These are phyloP conservation scores for Leptocoma aspasia DNA, from an alignment of 2,113 vertebrate genomes.

Conservation along the genomic window DNA sequence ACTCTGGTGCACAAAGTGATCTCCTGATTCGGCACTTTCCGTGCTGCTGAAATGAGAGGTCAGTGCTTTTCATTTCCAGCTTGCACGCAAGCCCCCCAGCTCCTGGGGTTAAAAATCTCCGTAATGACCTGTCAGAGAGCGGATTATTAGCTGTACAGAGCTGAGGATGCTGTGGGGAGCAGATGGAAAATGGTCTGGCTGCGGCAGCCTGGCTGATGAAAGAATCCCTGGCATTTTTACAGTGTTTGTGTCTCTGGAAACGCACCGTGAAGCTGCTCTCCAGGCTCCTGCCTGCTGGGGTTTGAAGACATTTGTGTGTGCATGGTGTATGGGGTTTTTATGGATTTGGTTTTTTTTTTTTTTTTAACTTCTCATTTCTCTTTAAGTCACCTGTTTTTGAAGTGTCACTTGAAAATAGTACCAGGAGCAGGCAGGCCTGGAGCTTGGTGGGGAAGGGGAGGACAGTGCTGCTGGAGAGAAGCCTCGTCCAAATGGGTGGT, in stretches of 20 bases:
- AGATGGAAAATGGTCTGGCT: slow-evolving; percentile 72
- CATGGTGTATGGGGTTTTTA: neutral
- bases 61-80: slow-evolving; percentile 66
- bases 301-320: slow-evolving; percentile 21
- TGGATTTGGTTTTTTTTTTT: neutral
- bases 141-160: slow-evolving; percentile 67
- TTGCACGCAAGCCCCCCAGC: slow-evolving; percentile 20
- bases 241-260: slow-evolving; percentile 66
- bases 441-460: rapidly evolving
- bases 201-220: slow-evolving; percentile 63
- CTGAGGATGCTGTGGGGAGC: slow-evolving; percentile 58
- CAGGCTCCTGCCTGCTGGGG: slow-evolving; percentile 52
- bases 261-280: slow-evolving; percentile 44
- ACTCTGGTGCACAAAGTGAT: neutral
- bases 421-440: neutral
- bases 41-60: slow-evolving; percentile 55
- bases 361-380: neutral
- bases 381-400: slow-evolving; percentile 43
- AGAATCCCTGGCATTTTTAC: slow-evolving; percentile 70
- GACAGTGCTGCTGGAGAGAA: neutral
- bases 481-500: neutral
- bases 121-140: slow-evolving; percentile 66
- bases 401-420: neutral
- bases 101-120: slow-evolving; percentile 69
- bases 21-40: slow-evolving; percentile 59